These are phyloP conservation scores for Dasyurus viverrinus DNA, from an alignment of 2,113 vertebrate species.

Conservation along the genomic window DNA sequence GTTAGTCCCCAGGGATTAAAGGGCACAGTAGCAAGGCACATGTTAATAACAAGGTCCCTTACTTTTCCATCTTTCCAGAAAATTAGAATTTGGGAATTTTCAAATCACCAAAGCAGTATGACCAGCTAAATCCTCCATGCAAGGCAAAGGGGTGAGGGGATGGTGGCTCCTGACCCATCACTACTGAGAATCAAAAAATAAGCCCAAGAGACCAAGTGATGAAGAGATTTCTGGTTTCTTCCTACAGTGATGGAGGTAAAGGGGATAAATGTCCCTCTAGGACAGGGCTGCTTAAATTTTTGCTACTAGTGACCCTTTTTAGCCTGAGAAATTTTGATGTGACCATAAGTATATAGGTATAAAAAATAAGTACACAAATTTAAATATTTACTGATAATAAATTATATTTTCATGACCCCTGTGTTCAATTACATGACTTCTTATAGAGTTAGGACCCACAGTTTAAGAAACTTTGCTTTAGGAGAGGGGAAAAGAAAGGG, in stretches of 20 bases:
- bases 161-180: not conserved
- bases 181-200: not conserved
- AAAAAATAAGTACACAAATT: no score
- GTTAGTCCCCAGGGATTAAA: not conserved
- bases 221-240: not conserved
- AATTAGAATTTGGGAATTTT: not conserved
- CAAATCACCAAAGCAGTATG: not conserved
- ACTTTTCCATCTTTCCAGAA: not conserved
- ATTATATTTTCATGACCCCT: no score
- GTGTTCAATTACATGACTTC: no score
- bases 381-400: no score
- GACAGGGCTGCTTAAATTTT: not conserved
- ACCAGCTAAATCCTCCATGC: not conserved
- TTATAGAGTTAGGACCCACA: no score
- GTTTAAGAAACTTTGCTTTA: not conserved
- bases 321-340: no score
- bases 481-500: not conserved
- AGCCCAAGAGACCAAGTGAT: not conserved
- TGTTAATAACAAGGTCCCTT: not conserved
- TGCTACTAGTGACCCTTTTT: no score
- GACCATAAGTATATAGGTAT: no score
- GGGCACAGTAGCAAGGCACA: not conserved
- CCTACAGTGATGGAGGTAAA: not conserved
- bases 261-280: not conserved
- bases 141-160: not conserved